Conservation (phyloP, 2,797 vertebrate species). For the Podarcis lilfordi region DNA sequence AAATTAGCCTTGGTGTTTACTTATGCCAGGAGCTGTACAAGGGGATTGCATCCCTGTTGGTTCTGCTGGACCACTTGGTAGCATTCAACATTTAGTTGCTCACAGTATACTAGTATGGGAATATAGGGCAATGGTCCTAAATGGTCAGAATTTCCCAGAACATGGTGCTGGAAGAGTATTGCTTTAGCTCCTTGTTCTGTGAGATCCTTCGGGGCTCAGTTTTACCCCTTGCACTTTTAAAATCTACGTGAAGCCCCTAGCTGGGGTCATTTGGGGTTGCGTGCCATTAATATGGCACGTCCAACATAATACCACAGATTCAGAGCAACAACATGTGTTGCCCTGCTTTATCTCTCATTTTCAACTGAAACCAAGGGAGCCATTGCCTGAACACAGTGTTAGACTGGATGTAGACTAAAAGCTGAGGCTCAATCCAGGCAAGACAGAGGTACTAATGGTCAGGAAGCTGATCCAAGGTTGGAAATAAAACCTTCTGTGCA, state of each 20-base stretch:
- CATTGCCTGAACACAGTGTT: neutral
- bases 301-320: too few relatives aligned
- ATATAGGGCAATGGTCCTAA: too few relatives aligned
- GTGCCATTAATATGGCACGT: neutral
- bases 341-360: neutral
- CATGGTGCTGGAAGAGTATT: too few relatives aligned
- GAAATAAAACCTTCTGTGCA: neutral
- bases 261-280: neutral
- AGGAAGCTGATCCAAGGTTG: neutral
- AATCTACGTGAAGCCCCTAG: neutral
- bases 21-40: too few relatives aligned
- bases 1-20: too few relatives aligned
- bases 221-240: too few relatives aligned
- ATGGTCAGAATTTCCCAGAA: too few relatives aligned
- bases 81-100: neutral
- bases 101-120: neutral
- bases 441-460: neutral
- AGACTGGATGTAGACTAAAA: neutral
- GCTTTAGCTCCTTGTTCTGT: too few relatives aligned
- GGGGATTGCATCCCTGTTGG: too few relatives aligned
- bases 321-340: too few relatives aligned
- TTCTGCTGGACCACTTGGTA: neutral
- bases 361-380: neutral
- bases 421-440: neutral
- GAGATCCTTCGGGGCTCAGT: too few relatives aligned